These are phyloP conservation scores for Cheilosia variabilis DNA, from an alignment of 2,888 invertebrate species.

Conservation along the genomic window DNA sequence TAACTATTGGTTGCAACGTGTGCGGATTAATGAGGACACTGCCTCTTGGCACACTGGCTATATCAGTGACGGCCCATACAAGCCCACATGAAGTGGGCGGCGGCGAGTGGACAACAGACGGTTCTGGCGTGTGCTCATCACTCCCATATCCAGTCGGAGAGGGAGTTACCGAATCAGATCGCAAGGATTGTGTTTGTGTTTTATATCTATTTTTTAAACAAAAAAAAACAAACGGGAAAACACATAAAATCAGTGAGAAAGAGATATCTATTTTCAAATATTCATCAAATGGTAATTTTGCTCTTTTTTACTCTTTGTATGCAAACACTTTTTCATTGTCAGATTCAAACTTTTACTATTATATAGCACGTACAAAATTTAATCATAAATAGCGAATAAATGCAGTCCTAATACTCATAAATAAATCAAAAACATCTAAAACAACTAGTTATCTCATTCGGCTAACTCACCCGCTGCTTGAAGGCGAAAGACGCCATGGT, in stretches of 20 bases:
- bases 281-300: constrained; percentile 68
- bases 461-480: constrained; percentile 83
- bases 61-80: constrained; percentile 95
- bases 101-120: constrained; percentile 79
- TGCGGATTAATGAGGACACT: constrained; percentile 94
- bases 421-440: constrained; percentile 21
- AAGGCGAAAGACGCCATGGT: constrained; percentile 83
- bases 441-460: not conserved
- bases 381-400: constrained; percentile 62
- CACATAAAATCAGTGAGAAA: constrained; percentile 73
- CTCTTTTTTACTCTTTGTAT: constrained; percentile 34
- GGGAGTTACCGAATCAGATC: constrained; percentile 90
- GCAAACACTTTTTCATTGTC: constrained; percentile 61
- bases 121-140: constrained; percentile 83
- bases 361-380: constrained; percentile 64
- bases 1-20: constrained; percentile 84
- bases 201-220: constrained; percentile 81
- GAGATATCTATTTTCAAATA: constrained; percentile 59
- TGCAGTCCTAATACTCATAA: constrained; percentile 61
- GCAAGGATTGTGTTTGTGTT: constrained; percentile 84
- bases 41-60: constrained; percentile 93
- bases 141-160: constrained; percentile 88
- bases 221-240: constrained; percentile 74
- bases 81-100: constrained; percentile 83
- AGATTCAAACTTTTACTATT: constrained; percentile 58